Conservation (phyloP, 2,113 vertebrate genomes). For the Nycticebus coucang region DNA sequence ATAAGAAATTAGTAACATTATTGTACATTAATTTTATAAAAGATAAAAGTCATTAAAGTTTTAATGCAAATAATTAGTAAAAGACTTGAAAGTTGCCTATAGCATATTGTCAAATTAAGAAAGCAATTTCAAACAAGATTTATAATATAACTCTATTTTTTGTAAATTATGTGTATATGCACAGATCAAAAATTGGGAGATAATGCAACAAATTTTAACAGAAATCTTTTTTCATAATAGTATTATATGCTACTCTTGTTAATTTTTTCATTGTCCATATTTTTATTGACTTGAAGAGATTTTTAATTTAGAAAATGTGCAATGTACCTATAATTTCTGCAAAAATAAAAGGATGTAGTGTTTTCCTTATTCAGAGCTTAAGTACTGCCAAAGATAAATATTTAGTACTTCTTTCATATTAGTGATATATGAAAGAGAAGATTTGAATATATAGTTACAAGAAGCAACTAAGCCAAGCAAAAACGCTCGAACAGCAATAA, state of each 20-base stretch:
- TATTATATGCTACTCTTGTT: neutral
- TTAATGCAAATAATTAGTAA: neutral
- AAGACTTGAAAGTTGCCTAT: neutral
- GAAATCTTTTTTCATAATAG: neutral
- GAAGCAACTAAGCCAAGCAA: neutral
- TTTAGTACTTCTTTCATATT: neutral
- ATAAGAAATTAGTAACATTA: neutral
- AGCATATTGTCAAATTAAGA: neutral
- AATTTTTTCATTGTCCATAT: neutral
- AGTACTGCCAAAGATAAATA: neutral
- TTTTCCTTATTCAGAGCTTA: conserved; percentile 24
- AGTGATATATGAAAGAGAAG: neutral
- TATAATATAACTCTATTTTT: neutral
- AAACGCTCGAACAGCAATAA: neutral
- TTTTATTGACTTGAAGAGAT: neutral
- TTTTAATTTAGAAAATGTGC: conserved; percentile 23
- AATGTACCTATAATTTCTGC: neutral
- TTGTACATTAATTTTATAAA: neutral
- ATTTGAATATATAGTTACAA: neutral
- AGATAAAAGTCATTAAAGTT: neutral
- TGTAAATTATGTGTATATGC: neutral
- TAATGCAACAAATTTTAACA: neutral
- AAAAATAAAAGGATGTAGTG: conserved; percentile 29
- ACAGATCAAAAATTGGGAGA: neutral
- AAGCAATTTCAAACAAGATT: neutral